phyloP scores from a whole-genome alignment of 2,797 vertebrate species.

The Potorous gilbertii region DNA sequence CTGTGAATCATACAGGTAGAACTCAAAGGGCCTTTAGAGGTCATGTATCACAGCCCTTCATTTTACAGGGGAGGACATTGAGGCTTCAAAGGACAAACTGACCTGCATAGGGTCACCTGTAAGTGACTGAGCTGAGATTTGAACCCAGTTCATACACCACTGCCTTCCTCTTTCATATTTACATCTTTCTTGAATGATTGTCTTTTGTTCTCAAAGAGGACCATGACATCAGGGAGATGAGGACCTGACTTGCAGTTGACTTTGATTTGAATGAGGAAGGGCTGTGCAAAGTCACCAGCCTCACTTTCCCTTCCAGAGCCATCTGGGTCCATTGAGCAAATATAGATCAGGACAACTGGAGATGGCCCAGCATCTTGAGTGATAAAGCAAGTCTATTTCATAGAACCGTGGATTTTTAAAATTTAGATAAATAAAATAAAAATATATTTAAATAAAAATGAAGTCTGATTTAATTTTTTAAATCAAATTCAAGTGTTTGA shows the following conservation, averaged over 20 bases:
- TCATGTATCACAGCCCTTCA: neutral
- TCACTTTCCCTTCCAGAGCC: too few relatives aligned
- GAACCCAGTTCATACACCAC: neutral
- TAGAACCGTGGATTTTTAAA: neutral
- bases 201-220: too few relatives aligned
- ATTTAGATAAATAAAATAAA: neutral
- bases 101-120: neutral
- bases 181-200: neutral
- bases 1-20: neutral
- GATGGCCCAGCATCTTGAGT: neutral
- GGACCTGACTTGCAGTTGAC: too few relatives aligned
- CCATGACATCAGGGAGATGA: too few relatives aligned
- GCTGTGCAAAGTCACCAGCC: too few relatives aligned
- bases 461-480: neutral
- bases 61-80: neutral
- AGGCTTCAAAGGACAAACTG: neutral
- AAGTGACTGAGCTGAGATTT: neutral
- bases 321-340: too few relatives aligned
- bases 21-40: neutral
- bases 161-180: neutral
- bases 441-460: neutral
- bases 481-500: slow-evolving; percentile 29
- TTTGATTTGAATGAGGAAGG: too few relatives aligned
- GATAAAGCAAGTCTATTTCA: neutral
- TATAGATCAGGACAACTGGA: too few relatives aligned